Percentiles rank a stretch among this genome's conserved stretches.
These are phyloP conservation scores for Drosophila histrio DNA, from an alignment of 2,888 invertebrate genomes.

Conservation along the genomic window DNA sequence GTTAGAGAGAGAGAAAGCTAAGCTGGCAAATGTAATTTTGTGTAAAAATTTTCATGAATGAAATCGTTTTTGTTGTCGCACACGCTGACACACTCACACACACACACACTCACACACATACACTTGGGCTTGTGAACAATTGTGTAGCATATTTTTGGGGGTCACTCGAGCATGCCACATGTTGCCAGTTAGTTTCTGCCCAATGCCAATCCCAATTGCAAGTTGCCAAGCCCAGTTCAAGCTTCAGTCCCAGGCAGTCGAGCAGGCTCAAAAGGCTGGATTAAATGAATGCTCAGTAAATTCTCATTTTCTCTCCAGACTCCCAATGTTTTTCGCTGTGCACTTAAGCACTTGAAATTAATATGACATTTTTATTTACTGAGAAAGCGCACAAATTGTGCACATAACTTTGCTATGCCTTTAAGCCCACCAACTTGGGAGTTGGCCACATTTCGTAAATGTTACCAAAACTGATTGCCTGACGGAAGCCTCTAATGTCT, in stretches of 20 bases:
- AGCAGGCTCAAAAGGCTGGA: slow-evolving; percentile 33
- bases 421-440: slow-evolving; percentile 4
- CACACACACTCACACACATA: not conserved
- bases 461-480: slow-evolving; percentile 1
- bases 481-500: slow-evolving; percentile 25
- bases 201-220: not conserved
- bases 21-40: slow-evolving; percentile 59
- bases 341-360: slow-evolving; percentile 53
- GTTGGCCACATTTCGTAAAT: slow-evolving; percentile 2
- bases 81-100: slow-evolving; percentile 13
- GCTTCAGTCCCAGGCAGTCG: not conserved
- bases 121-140: slow-evolving; percentile 49
- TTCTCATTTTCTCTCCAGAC: slow-evolving; percentile 20
- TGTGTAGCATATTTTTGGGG: slow-evolving; percentile 67
- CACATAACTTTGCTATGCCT: slow-evolving; percentile 30
- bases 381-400: slow-evolving; percentile 33
- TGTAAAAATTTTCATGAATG: slow-evolving; percentile 72
- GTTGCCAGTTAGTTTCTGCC: slow-evolving; percentile 40
- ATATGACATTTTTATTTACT: slow-evolving; percentile 64
- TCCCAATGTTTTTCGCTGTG: slow-evolving; percentile 17
- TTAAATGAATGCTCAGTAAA: slow-evolving; percentile 36
- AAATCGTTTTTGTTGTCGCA: slow-evolving; percentile 53
- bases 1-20: not conserved
- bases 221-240: not conserved
- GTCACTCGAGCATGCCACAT: slow-evolving; percentile 61